These are phyloP conservation scores for Corythornis cristatus DNA, from an alignment of 2,113 vertebrate genomes.

Conservation along the genomic window DNA sequence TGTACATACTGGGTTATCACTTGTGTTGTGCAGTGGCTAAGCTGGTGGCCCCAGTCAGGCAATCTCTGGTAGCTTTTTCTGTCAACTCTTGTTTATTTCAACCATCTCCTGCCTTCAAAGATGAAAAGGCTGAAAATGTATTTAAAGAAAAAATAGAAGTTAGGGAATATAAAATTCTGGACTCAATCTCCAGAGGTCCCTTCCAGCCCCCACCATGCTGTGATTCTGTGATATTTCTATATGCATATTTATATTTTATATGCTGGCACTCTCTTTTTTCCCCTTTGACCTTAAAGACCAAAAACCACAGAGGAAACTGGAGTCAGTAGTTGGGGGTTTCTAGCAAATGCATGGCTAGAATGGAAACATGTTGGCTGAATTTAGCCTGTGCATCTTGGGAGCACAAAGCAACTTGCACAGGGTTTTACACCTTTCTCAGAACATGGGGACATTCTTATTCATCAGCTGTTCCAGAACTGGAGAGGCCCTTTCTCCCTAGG, in stretches of 20 bases:
- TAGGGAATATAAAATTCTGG: background rate
- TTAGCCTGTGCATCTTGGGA: background rate
- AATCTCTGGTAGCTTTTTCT: background rate
- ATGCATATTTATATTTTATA: background rate
- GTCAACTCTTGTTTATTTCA: constrained; percentile 12
- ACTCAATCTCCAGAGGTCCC: too few species aligned
- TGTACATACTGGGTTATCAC: background rate
- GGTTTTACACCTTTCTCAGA: background rate
- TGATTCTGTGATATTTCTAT: background rate
- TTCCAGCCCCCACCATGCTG: too few species aligned
- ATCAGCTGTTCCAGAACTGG: background rate
- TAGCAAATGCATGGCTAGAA: background rate
- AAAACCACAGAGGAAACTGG: background rate
- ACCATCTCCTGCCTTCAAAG: background rate
- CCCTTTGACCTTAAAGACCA: background rate
- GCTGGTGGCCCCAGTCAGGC: background rate
- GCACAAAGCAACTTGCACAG: background rate
- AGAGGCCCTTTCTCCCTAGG: background rate
- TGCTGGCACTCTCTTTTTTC: background rate
- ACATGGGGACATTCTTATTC: background rate
- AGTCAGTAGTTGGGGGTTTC: background rate
- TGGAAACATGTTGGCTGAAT: background rate
- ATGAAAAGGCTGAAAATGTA: background rate
- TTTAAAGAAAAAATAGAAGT: background rate
- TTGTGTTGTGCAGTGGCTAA: background rate